Percentiles rank a stretch among this genome's conserved stretches.
Conservation (phyloP, 92 coral and sea anemone genomes). For the Porites rus region DNA sequence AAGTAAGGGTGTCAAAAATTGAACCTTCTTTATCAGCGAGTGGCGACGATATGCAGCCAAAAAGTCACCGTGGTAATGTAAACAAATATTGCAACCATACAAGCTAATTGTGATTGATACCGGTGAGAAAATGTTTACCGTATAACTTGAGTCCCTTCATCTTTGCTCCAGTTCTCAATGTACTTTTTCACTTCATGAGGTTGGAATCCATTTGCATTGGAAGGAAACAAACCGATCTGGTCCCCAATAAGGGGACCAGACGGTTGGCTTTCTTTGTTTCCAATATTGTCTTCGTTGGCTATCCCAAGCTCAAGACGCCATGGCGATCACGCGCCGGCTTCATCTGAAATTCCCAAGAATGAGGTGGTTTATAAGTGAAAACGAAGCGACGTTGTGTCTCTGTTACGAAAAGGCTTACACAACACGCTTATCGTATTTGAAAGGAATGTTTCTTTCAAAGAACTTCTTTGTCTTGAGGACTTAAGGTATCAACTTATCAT, state of each 20-base stretch:
- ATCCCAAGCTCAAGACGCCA: neutral
- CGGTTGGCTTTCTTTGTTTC: constrained; percentile 87
- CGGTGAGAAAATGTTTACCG: constrained; percentile 36
- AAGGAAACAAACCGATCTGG: constrained; percentile 51
- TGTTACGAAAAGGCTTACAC: neutral
- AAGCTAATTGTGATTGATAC: neutral
- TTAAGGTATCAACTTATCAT: neutral
- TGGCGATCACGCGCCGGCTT: neutral
- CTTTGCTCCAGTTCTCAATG: constrained; percentile 56
- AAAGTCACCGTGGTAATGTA: constrained; percentile 19
- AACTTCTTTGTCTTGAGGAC: neutral
- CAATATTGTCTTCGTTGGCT: constrained; percentile 77
- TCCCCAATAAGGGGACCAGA: constrained; percentile 87
- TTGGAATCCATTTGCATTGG: constrained; percentile 28
- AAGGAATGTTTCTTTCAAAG: constrained; percentile 11
- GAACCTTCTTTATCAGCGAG: neutral
- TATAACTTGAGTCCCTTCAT: constrained; percentile 40
- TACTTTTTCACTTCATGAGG: constrained; percentile 38
- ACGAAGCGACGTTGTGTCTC: neutral
- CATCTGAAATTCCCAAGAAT: constrained; percentile 12
- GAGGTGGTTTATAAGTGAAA: neutral
- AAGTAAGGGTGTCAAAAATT: constrained; percentile 4
- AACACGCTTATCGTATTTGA: neutral
- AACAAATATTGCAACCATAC: constrained; percentile 35
- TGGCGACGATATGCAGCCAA: constrained; percentile 10